Conservation (phyloP, 2,797 vertebrate species). For the Crocidura indochinensis region DNA sequence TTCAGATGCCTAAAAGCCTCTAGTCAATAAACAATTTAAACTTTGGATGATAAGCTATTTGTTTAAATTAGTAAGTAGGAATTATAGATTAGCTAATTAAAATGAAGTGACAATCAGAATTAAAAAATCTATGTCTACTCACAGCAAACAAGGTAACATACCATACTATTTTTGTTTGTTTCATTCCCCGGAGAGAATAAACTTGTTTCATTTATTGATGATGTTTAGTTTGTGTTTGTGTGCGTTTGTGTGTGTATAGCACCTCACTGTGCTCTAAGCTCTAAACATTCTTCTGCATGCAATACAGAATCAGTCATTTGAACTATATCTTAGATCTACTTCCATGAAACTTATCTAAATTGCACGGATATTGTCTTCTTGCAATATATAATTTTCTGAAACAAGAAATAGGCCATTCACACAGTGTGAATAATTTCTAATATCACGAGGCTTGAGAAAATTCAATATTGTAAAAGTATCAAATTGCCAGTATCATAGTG, state of each 20-base stretch:
- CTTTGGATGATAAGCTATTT: neutral
- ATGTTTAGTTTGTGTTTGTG: too few species aligned
- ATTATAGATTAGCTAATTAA: neutral
- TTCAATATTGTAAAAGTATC: neutral
- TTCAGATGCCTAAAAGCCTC: neutral
- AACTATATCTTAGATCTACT: too few species aligned
- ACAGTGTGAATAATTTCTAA: conserved; percentile 21
- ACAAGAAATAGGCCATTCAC: neutral
- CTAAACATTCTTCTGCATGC: too few species aligned
- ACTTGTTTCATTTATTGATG: too few species aligned
- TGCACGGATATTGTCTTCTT: neutral
- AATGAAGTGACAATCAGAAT: neutral
- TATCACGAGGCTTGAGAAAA: conserved; percentile 38
- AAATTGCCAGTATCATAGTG: neutral
- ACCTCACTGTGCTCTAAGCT: too few species aligned
- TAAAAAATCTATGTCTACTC: neutral
- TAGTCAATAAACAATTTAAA: neutral
- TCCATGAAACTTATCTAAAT: neutral
- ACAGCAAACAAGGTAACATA: neutral
- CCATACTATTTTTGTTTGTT: too few species aligned
- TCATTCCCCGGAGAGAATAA: too few species aligned
- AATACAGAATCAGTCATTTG: too few species aligned
- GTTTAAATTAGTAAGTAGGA: neutral
- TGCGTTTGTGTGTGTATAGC: too few species aligned
- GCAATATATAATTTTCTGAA: neutral